A percentile compares a stretch with the other conserved stretches of the same genome.
These are phyloP conservation scores for Scyliorhinus canicula DNA, from an alignment of 2,797 vertebrate genomes.

Conservation along the genomic window DNA sequence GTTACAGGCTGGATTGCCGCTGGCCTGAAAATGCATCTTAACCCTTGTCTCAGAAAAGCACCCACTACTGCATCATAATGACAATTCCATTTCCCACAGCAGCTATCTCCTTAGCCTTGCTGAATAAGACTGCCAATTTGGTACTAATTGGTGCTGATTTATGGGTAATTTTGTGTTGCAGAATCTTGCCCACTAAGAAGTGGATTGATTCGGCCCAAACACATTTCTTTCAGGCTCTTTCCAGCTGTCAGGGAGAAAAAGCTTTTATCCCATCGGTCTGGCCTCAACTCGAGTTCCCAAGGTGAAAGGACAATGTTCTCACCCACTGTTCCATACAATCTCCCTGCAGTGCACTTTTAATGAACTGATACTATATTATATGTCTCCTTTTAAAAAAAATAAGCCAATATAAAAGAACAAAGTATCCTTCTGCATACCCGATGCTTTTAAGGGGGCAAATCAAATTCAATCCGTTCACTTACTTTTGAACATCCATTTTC, in stretches of 20 bases:
- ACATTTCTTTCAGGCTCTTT: constrained; percentile 15
- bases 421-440: neutral
- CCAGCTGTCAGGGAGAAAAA: constrained; percentile 23
- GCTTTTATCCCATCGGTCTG: constrained; percentile 3
- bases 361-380: neutral
- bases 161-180: constrained; percentile 24
- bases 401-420: neutral
- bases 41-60: constrained; percentile 3
- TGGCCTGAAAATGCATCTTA: neutral
- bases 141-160: constrained; percentile 34
- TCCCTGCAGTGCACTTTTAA: neutral
- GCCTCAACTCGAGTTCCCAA: neutral
- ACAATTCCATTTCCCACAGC: constrained; percentile 34
- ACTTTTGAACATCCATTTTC: no score
- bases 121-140: constrained; percentile 27
- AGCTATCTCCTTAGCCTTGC: constrained; percentile 31
- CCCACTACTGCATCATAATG: constrained; percentile 34
- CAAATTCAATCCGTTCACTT: neutral
- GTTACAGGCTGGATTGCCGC: neutral
- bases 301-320: constrained; percentile 24
- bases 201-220: constrained; percentile 16
- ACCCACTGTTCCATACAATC: neutral
- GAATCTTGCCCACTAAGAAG: constrained; percentile 2
- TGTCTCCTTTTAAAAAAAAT: neutral
- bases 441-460: neutral